Evolutionary conservation across 2,113 vertebrate species (phyloP), one percentile per base, ranked within the genome.

Genomic region (Ammodramus savannarum): DNA sequence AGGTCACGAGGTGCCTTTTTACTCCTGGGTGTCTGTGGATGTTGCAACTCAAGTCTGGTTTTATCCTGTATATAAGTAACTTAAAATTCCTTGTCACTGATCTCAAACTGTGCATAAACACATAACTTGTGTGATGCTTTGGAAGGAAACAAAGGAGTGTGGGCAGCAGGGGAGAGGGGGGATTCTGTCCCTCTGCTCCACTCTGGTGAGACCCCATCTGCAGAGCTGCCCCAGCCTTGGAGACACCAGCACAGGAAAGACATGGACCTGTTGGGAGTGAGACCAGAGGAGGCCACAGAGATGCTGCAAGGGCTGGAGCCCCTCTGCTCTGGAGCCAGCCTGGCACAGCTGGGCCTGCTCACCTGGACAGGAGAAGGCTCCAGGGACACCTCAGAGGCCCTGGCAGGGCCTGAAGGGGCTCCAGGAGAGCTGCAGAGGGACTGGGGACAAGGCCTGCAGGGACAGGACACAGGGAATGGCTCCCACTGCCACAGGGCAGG

Each of bases 81-180:
- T 67, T 51, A 32, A 76, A 44, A 26, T 68, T 68, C 38, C 38
- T 77, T 77, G 44, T 77, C 22, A 12, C 44, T 59, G 38, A 10
- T 52, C 52, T 71, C 43, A 22, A 25, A 17, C 0, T 0, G 3
- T 26, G 16, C n/a, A 13, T 29, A 16, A 71, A 39, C 12, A 5
- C 3, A 2, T 2, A 72, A 21, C 25, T 12, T 82, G 43, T 17
- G 20, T 26, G 41, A 15, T 22, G 31, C 49, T 75, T 31, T 55
- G 59, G 36, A 10, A 6, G 55, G 22, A 21, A 20, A 41, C 31
- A 73, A 36, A 65, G 43, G 17, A 58, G 8, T 27, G 43, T 58
- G 51, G 22, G 32, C 49, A 65, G 51, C 51, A 41, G 19, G 8
- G 6, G 10, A 51, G 31, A 25, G 9, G 18, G 5, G 8, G 6